Evolutionary conservation across 2,113 vertebrate species (phyloP).

Genomic region (Rhinichthys klamathensis): DNA sequence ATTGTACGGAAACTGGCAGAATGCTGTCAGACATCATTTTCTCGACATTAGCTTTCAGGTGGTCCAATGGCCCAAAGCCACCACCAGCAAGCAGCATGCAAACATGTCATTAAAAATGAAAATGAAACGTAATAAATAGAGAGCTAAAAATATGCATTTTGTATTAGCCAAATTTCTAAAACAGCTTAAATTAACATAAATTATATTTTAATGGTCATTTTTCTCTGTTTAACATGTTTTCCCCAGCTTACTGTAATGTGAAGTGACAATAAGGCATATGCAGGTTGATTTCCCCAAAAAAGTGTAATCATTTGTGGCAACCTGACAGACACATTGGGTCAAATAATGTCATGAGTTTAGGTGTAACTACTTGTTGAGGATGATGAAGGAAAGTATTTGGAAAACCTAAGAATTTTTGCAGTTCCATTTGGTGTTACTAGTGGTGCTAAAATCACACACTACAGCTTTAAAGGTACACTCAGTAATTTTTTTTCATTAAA

Average conservation of each 20-base stretch:
- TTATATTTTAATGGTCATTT: neutral
- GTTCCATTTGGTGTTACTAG: neutral
- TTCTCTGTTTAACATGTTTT: neutral
- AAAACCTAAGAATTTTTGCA: neutral
- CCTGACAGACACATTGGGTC: neutral
- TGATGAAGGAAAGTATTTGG: neutral
- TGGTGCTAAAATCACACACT: neutral
- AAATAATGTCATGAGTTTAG: neutral
- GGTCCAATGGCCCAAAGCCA: neutral
- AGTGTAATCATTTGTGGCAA: neutral
- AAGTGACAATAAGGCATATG: neutral
- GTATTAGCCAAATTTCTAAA: neutral
- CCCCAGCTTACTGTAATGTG: neutral
- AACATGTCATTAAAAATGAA: neutral
- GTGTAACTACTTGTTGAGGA: neutral
- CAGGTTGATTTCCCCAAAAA: neutral
- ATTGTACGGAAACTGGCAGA: constrained; percentile 21
- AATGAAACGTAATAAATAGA: neutral
- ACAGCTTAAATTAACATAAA: neutral
- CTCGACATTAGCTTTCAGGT: neutral
- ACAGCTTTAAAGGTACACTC: neutral
- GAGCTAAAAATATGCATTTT: neutral
- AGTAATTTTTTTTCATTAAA: neutral
- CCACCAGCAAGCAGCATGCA: neutral
- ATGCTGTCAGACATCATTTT: neutral